Conservation (phyloP, 2,113 vertebrate species). For the Malurus cyaneus region DNA sequence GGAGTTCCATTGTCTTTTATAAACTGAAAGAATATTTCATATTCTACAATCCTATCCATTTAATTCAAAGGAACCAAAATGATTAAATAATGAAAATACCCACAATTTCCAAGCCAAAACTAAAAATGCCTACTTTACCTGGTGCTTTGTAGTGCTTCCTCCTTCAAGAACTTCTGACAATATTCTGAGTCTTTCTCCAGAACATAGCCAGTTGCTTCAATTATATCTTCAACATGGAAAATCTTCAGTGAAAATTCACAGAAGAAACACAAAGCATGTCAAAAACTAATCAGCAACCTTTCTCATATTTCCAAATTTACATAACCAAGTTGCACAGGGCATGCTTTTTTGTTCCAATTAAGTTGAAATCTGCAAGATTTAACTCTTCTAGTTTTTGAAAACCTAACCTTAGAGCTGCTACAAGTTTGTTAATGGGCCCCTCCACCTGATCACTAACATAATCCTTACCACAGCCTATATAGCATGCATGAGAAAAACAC, state of each 20-base stretch:
- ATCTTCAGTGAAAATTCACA: slow-evolving; percentile 73
- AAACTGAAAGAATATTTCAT: neutral
- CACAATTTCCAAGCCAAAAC: neutral
- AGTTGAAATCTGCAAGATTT: too few relatives aligned
- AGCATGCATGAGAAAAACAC: rapidly evolving
- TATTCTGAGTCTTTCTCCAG: slow-evolving; percentile 96
- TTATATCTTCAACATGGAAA: slow-evolving; percentile 93
- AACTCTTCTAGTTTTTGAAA: neutral
- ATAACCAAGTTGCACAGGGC: neutral
- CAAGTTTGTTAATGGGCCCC: neutral
- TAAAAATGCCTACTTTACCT: slow-evolving; percentile 67
- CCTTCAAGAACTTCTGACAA: slow-evolving; percentile 90
- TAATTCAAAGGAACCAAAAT: neutral
- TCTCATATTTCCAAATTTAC: neutral
- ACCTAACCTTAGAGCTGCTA: neutral
- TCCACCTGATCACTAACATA: neutral
- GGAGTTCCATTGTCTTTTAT: neutral
- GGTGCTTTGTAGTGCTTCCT: slow-evolving; percentile 80
- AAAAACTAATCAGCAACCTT: neutral
- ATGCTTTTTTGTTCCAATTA: neutral
- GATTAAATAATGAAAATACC: neutral
- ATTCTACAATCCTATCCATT: neutral
- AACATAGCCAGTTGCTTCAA: slow-evolving; percentile 92
- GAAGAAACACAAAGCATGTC: neutral
- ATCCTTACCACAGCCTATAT: neutral